These are phyloP conservation scores for Drosophila algonquin DNA, from an alignment of 2,888 invertebrate species.

Conservation along the genomic window DNA sequence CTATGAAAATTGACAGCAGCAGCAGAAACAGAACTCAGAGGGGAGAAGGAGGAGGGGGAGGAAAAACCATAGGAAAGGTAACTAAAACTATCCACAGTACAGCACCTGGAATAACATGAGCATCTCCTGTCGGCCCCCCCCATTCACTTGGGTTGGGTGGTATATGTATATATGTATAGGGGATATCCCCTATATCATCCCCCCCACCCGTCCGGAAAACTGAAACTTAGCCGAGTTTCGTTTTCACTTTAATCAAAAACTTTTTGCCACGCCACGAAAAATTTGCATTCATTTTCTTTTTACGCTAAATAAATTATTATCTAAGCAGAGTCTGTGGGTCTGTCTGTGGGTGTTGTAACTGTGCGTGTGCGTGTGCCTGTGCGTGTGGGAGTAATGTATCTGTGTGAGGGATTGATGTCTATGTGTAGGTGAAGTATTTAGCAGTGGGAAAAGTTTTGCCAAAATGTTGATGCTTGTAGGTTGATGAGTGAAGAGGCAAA, in stretches of 20 bases:
- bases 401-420: conserved; percentile 1
- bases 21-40: not conserved
- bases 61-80: conserved; percentile 27
- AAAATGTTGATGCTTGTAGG: conserved; percentile 38
- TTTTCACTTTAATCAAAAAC: conserved; percentile 78
- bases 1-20: conserved; percentile 50
- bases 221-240: conserved; percentile 66
- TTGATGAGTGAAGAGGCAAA: conserved; percentile 24
- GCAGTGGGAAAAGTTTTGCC: conserved; percentile 27
- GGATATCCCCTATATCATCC: not conserved
- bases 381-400: conserved; percentile 14
- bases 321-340: conserved; percentile 49
- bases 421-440: conserved; percentile 25
- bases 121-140: conserved; percentile 12
- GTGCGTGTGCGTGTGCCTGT: conserved; percentile 11
- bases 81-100: conserved; percentile 61
- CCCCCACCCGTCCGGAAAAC: not conserved
- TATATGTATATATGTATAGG: not conserved
- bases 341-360: conserved; percentile 15
- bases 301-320: conserved; percentile 79
- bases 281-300: conserved; percentile 78
- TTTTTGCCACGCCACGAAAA: conserved; percentile 64
- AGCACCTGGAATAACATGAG: conserved; percentile 70
- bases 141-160: not conserved
- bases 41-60: not conserved